These are phyloP conservation scores for Drosophila kanekoi DNA, from an alignment of 2,888 invertebrate species.

Conservation along the genomic window DNA sequence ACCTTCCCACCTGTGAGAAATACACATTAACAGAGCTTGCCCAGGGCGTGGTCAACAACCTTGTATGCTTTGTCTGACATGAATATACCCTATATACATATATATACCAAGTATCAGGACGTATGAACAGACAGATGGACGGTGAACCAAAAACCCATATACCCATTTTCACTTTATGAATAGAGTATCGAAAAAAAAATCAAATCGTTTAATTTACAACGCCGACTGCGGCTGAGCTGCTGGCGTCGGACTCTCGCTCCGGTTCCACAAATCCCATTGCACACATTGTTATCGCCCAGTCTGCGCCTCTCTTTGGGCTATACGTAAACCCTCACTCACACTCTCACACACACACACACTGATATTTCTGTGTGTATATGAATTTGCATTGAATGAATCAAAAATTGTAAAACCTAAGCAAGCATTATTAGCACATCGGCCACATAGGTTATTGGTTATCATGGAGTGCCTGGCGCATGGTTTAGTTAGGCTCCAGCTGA, in stretches of 20 bases:
- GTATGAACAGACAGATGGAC: no score
- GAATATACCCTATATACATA: no score
- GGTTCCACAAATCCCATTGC: constrained; percentile 65
- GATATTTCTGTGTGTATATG: constrained; percentile 22
- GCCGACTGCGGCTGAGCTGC: constrained; percentile 39
- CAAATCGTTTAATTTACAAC: constrained; percentile 61
- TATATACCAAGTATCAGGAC: no score
- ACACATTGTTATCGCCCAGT: constrained; percentile 51
- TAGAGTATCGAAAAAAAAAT: constrained; percentile 11
- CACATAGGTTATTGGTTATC: constrained; percentile 48
- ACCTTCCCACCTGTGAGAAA: no score
- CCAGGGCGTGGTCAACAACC: no score
- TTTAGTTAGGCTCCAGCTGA: constrained; percentile 28
- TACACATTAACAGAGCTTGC: no score
- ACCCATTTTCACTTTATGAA: background rate
- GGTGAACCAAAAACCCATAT: background rate
- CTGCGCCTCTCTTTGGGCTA: constrained; percentile 4
- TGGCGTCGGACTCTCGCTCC: constrained; percentile 40
- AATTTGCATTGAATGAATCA: constrained; percentile 74
- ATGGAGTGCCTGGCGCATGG: constrained; percentile 15
- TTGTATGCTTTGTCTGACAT: no score
- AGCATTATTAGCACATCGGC: constrained; percentile 22
- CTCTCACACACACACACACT: background rate
- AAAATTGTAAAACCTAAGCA: constrained; percentile 65
- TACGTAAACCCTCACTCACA: constrained; percentile 1